Conservation (phyloP, 2,888 invertebrate genomes). For the Aquatica leii region DNA sequence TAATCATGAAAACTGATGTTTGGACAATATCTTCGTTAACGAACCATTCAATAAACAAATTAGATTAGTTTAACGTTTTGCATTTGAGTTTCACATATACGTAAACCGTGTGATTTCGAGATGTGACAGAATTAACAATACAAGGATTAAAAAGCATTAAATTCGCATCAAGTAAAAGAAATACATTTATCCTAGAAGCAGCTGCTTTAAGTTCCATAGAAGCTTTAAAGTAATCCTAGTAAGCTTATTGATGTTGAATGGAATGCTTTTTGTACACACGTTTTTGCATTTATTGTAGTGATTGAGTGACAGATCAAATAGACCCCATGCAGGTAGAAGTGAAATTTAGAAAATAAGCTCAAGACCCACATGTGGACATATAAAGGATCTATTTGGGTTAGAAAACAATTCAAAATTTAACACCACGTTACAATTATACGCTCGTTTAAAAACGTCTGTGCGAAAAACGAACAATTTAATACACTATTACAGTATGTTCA, state of each 20-base stretch:
- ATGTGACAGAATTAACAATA: conserved; percentile 12
- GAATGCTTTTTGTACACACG: conserved; percentile 24
- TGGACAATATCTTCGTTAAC: conserved; percentile 20
- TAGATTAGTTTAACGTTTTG: neutral
- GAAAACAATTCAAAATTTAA: too few relatives aligned
- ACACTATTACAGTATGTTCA: too few relatives aligned
- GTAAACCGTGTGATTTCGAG: neutral
- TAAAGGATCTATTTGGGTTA: too few relatives aligned
- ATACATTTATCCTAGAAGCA: conserved; percentile 20
- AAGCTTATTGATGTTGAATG: conserved; percentile 30
- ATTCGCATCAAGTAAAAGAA: conserved; percentile 25
- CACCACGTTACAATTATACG: too few relatives aligned
- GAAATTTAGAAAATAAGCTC: too few relatives aligned
- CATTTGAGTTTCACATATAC: neutral
- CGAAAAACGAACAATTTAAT: too few relatives aligned
- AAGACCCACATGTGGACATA: too few relatives aligned
- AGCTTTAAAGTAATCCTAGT: conserved; percentile 23
- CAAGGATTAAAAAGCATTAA: conserved; percentile 24
- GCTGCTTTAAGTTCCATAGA: conserved; percentile 24
- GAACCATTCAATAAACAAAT: conserved; percentile 18
- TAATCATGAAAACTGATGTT: conserved; percentile 8
- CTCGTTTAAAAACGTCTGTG: too few relatives aligned
- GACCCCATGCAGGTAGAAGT: conserved; percentile 32
- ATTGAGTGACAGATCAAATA: conserved; percentile 28
- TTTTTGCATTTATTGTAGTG: conserved; percentile 19